phyloP scores from a whole-genome alignment of 2,113 vertebrate genomes.

The Apodemus sylvaticus region DNA sequence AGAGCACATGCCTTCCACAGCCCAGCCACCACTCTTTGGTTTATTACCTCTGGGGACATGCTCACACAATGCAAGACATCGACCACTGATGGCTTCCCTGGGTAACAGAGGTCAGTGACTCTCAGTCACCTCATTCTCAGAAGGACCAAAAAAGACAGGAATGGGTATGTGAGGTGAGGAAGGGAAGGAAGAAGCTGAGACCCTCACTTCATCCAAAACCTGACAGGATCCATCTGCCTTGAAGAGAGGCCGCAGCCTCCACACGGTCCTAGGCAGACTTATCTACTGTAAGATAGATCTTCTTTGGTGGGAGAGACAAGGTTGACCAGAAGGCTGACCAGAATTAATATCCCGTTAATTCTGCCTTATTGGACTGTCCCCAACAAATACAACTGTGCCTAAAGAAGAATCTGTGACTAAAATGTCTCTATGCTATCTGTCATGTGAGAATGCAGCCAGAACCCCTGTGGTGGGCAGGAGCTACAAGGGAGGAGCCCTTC shows the following conservation, averaged over 20 bases:
- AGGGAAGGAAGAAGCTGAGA: too few relatives aligned
- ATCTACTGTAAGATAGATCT: background rate
- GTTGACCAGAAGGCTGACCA: constrained; percentile 40
- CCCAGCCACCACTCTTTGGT: background rate
- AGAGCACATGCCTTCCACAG: fast-evolving
- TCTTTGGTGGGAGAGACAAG: background rate
- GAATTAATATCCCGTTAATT: too few relatives aligned
- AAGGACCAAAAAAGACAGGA: background rate
- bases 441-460: background rate
- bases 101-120: background rate
- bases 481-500: background rate
- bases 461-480: background rate
- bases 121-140: background rate
- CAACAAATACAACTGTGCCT: background rate
- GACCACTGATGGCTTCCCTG: background rate
- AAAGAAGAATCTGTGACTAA: background rate
- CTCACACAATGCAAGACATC: background rate
- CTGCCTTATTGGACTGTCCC: background rate
- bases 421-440: background rate
- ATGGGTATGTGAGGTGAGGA: background rate
- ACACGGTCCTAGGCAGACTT: background rate
- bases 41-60: background rate
- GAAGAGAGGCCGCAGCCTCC: background rate
- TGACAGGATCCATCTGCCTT: background rate
- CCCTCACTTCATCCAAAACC: background rate